Conservation (phyloP, 1,140 invertebrate species). For the Bradysia coprophila region DNA sequence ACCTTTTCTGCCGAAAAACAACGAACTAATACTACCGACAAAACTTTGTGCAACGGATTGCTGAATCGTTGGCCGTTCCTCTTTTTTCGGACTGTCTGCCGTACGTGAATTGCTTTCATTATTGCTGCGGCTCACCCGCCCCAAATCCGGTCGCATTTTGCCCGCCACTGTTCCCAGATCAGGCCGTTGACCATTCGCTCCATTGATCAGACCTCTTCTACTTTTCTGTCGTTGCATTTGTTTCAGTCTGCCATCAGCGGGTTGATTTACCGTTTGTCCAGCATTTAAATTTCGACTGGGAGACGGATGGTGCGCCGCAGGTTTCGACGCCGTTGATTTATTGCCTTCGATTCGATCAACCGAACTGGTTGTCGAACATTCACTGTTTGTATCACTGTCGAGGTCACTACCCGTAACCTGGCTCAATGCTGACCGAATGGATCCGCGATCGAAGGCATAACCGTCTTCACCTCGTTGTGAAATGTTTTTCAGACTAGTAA, state of each 20-base stretch:
- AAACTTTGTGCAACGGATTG: slow-evolving; percentile 34
- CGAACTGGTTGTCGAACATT: slow-evolving; percentile 4
- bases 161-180: slow-evolving; percentile 24
- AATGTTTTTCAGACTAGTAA: slow-evolving; percentile 45
- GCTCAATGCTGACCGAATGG: slow-evolving; percentile 19
- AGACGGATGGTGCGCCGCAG: slow-evolving; percentile 32
- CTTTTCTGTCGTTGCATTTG: slow-evolving; percentile 20
- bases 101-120: slow-evolving; percentile 25
- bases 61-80: slow-evolving; percentile 7
- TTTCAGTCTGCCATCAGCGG: slow-evolving; percentile 9
- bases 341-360: slow-evolving; percentile 1
- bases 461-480: slow-evolving; percentile 25
- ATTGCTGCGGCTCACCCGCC: slow-evolving; percentile 29
- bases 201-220: slow-evolving; percentile 18
- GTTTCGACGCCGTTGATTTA: slow-evolving; percentile 7
- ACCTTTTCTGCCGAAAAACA: slow-evolving; percentile 66
- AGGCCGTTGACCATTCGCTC: slow-evolving; percentile 25
- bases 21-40: slow-evolving; percentile 56
- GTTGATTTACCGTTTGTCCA: slow-evolving; percentile 7
- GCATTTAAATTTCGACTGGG: slow-evolving; percentile 30
- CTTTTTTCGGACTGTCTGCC: slow-evolving; percentile 12
- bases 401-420: slow-evolving; percentile 7
- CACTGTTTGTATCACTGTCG: background rate
- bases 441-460: slow-evolving; percentile 18
- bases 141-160: slow-evolving; percentile 34